A percentile compares a stretch with the other conserved stretches of the same genome.
phyloP scores from a whole-genome alignment of 2,797 vertebrate species.

The Steatocranus sp. region DNA sequence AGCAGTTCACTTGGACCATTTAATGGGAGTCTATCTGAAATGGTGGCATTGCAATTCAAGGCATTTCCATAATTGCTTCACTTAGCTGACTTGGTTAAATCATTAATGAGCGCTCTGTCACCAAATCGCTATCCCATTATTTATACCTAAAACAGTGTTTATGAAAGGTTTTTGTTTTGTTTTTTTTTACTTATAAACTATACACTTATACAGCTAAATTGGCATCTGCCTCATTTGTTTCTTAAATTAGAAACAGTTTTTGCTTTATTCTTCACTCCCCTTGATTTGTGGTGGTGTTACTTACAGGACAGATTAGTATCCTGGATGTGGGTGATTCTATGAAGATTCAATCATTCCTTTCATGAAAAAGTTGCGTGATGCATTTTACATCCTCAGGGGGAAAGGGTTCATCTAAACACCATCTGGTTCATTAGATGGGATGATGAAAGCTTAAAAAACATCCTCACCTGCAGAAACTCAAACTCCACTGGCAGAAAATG shows the following conservation, averaged over 20 bases:
- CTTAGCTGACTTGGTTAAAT: background rate
- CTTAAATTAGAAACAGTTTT: background rate
- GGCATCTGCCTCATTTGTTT: background rate
- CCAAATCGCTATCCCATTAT: background rate
- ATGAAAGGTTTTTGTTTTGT: too few species aligned
- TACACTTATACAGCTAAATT: background rate
- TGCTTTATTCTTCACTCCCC: background rate
- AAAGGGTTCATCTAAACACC: background rate
- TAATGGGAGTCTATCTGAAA: background rate
- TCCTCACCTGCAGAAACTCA: background rate
- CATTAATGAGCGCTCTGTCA: background rate
- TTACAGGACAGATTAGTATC: background rate
- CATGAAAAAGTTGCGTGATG: background rate
- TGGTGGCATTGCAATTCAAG: background rate
- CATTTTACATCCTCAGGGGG: background rate
- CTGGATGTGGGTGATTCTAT: background rate
- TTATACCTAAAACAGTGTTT: background rate
- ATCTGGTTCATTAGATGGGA: conserved; percentile 6
- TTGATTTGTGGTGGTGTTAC: background rate
- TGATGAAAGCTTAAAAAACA: background rate
- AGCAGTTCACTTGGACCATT: background rate
- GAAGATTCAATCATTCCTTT: background rate
- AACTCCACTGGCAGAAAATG: background rate
- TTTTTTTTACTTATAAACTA: background rate
- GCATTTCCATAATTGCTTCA: background rate